A percentile compares a stretch with the other conserved stretches of the same genome.
Conservation (phyloP, 1,140 invertebrate genomes). For the Carcinoscorpius rotundicauda region DNA sequence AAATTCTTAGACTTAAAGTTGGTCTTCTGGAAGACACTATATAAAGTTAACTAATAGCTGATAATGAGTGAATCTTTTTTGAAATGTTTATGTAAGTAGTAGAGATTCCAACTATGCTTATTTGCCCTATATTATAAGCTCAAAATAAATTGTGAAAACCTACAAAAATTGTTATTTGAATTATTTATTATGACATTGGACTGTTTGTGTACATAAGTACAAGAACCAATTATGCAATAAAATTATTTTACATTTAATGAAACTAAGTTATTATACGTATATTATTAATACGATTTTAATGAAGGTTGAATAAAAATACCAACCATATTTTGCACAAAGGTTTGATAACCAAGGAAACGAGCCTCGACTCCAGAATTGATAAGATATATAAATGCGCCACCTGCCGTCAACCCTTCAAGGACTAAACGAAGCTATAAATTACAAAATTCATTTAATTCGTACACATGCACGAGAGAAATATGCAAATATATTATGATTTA, state of each 20-base stretch:
- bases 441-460: not conserved
- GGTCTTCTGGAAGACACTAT: no score
- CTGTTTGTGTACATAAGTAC: not conserved
- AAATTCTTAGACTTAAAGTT: no score
- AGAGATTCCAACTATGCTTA: no score
- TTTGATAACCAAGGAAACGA: conserved; percentile 65
- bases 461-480: not conserved
- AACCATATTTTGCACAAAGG: conserved; percentile 85
- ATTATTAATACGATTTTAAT: not conserved
- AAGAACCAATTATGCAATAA: not conserved
- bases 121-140: no score
- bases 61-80: no score
- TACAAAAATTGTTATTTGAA: no score
- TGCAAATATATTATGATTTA: conserved; percentile 6
- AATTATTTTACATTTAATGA: not conserved
- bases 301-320: conserved; percentile 21
- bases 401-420: conserved; percentile 33
- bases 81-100: no score
- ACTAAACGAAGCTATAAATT: conserved; percentile 17
- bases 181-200: no score
- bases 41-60: no score
- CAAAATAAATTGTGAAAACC: no score
- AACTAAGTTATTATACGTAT: not conserved
- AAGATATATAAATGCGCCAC: conserved; percentile 68
- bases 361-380: conserved; percentile 64